phyloP scores from a whole-genome alignment of 2,797 vertebrate species.

The Oreochromis mossambicus region DNA sequence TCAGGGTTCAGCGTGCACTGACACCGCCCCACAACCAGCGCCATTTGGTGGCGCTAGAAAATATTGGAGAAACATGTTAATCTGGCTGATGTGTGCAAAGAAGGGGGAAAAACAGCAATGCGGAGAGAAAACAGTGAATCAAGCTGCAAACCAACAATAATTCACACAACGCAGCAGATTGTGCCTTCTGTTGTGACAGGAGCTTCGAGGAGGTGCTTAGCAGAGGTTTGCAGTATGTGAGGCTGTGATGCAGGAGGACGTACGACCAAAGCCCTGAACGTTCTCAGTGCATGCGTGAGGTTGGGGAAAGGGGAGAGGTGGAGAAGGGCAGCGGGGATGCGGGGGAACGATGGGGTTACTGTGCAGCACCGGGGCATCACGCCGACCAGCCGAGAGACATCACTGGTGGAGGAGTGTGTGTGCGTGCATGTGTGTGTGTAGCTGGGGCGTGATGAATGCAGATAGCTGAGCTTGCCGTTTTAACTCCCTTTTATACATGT shows the following conservation, averaged over 20 bases:
- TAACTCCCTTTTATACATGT: constrained; percentile 67
- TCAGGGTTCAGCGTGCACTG: neutral
- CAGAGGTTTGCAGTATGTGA: constrained; percentile 46
- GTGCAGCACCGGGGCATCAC: constrained; percentile 25
- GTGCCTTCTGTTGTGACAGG: constrained; percentile 11
- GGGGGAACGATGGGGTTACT: constrained; percentile 28
- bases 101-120: neutral
- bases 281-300: neutral
- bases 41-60: neutral
- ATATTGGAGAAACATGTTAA: neutral
- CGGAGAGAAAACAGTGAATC: neutral
- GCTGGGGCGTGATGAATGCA: constrained; percentile 58
- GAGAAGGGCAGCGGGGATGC: constrained; percentile 1
- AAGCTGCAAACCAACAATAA: neutral
- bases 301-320: constrained; percentile 8
- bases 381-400: constrained; percentile 55
- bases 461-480: constrained; percentile 71
- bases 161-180: neutral
- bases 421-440: neutral
- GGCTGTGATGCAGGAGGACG: neutral
- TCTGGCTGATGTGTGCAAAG: neutral
- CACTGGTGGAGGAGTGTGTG: neutral
- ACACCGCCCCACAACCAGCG: neutral
- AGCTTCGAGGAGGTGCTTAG: constrained; percentile 43
- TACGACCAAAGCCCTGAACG: neutral